phyloP scores from a whole-genome alignment of 2,113 vertebrate species.

The Ciconia maguari region DNA sequence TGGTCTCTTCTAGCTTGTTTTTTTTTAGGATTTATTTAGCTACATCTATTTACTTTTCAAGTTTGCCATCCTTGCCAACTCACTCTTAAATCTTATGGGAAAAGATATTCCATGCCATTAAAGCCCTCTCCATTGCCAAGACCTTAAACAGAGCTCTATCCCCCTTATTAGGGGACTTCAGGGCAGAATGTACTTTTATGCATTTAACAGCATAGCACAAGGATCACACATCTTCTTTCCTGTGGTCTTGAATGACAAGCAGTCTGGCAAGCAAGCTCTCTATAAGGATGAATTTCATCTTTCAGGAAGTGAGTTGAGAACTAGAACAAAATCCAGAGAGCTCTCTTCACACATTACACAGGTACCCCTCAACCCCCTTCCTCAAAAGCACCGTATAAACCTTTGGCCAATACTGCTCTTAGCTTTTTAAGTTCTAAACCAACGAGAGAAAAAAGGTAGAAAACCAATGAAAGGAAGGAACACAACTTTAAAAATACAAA shows the following conservation, averaged over 20 bases:
- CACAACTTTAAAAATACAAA: background rate
- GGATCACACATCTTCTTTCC: background rate
- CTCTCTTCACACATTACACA: background rate
- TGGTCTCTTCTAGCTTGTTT: background rate
- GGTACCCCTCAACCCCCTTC: background rate
- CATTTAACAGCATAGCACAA: background rate
- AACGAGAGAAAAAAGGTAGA: background rate
- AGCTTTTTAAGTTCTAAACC: background rate
- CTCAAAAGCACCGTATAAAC: background rate
- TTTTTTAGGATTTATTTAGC: background rate
- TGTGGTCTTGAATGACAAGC: background rate
- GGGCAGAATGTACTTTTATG: background rate
- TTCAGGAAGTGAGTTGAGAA: background rate
- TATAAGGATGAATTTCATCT: background rate
- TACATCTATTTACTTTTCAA: background rate
- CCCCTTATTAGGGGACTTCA: background rate
- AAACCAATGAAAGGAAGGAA: background rate
- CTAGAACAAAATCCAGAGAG: background rate
- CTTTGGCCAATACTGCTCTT: background rate
- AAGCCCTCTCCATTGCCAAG: background rate
- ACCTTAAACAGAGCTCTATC: background rate
- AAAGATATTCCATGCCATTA: background rate
- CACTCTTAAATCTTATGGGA: background rate
- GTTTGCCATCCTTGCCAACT: background rate
- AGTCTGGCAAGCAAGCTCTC: background rate